Conservation (phyloP, 2,113 vertebrate species). For the Cephalophus harveyi region DNA sequence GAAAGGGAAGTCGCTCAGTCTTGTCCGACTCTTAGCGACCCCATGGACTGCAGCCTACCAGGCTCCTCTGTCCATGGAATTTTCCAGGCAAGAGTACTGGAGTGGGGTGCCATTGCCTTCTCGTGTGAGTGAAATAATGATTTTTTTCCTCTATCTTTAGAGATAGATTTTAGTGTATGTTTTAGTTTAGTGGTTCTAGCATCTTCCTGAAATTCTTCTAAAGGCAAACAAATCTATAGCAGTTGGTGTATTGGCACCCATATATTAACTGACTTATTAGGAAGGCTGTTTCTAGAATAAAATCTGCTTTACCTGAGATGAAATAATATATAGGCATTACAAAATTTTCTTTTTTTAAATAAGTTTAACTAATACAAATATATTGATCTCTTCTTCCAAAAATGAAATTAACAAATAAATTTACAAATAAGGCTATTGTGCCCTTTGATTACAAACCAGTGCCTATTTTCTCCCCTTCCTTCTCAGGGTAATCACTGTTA, state of each 20-base stretch:
- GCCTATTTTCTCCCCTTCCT: not conserved
- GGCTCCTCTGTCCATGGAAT: too few species aligned
- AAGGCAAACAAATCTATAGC: constrained; percentile 4
- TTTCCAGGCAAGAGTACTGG: too few species aligned
- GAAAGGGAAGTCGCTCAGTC: too few species aligned
- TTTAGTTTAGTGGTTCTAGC: constrained; percentile 6
- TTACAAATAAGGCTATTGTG: not conserved
- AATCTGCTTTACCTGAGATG: not conserved
- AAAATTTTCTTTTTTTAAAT: not conserved
- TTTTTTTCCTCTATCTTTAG: not conserved
- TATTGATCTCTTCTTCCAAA: not conserved
- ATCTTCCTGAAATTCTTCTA: constrained; percentile 16
- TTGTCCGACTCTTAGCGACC: too few species aligned
- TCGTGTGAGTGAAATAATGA: not conserved
- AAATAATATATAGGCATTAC: not conserved
- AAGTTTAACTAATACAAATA: not conserved
- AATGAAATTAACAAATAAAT: not conserved
- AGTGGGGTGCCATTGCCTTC: too few species aligned
- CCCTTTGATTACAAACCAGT: not conserved
- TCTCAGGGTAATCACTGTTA: not conserved
- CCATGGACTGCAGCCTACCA: too few species aligned
- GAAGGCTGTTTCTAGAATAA: not conserved
- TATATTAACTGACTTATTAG: not conserved
- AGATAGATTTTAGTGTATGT: not conserved
- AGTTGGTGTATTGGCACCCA: not conserved